Evolutionary conservation across 2,113 vertebrate genomes (phyloP).

Genomic region (Poeciliopsis turrubarensis): DNA sequence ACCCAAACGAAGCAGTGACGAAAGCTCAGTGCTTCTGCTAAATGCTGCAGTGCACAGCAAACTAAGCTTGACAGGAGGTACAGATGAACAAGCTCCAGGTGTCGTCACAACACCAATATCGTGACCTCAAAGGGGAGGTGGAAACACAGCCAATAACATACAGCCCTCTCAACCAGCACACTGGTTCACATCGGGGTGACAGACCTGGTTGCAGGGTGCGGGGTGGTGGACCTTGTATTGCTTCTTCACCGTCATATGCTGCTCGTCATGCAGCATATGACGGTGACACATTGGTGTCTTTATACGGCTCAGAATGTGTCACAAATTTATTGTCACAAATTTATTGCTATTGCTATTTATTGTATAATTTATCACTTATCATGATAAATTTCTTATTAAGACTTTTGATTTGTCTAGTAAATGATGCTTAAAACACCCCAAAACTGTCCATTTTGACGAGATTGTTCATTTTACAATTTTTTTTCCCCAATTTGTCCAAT

Average conservation of each 20-base stretch:
- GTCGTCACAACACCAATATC: slow-evolving; percentile 27
- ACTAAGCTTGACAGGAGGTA: slow-evolving; percentile 27
- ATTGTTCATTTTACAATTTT: too few species aligned
- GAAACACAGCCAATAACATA: slow-evolving; percentile 45
- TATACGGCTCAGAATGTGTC: too few species aligned
- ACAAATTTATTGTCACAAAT: too few species aligned
- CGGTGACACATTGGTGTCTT: slow-evolving; percentile 1
- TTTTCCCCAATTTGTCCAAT: too few species aligned
- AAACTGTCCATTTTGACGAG: too few species aligned
- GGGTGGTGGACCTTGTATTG: slow-evolving; percentile 44
- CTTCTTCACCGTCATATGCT: slow-evolving; percentile 39
- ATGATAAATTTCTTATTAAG: too few species aligned
- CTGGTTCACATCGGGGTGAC: slow-evolving; percentile 46
- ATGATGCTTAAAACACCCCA: too few species aligned
- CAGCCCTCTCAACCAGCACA: background rate
- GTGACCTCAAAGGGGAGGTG: slow-evolving; percentile 25
- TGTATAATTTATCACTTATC: too few species aligned
- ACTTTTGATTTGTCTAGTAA: too few species aligned
- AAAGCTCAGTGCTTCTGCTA: background rate
- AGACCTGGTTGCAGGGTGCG: slow-evolving; percentile 8
- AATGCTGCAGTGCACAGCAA: slow-evolving; percentile 4
- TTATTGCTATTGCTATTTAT: too few species aligned
- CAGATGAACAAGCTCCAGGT: slow-evolving; percentile 24
- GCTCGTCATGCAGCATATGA: slow-evolving; percentile 43
- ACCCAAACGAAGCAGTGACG: background rate